phyloP scores from a whole-genome alignment of 1,140 invertebrate genomes.

The Dryas iulia region DNA sequence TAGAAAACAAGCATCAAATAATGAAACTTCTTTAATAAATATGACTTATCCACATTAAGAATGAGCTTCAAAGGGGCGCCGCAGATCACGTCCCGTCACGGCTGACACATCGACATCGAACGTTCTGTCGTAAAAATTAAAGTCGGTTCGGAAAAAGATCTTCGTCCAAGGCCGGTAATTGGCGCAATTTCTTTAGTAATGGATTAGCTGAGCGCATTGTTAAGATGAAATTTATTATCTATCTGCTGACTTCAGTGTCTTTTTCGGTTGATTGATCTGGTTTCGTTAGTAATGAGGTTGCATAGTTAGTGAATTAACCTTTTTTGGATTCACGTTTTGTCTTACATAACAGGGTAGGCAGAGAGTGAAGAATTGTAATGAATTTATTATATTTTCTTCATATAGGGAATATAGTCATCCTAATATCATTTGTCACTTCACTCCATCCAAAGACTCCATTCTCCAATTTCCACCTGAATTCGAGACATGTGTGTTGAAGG shows the following conservation, averaged over 20 bases:
- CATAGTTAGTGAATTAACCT: background rate
- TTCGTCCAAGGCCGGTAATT: conserved; percentile 29
- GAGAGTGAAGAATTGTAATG: no score
- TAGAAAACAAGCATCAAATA: background rate
- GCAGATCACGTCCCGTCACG: conserved; percentile 45
- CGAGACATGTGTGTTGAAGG: no score
- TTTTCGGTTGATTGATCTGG: background rate
- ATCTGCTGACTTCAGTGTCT: conserved; percentile 1
- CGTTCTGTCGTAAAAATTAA: conserved; percentile 55
- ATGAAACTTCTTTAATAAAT: background rate
- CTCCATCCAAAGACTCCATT: no score
- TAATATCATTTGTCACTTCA: no score
- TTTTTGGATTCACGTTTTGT: no score
- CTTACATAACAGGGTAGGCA: no score
- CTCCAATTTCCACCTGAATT: no score
- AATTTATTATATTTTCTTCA: no score
- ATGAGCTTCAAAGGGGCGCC: conserved; percentile 45
- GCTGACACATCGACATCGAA: conserved; percentile 51
- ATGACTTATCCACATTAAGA: background rate
- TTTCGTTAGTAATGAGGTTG: background rate
- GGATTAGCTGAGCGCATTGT: conserved; percentile 22
- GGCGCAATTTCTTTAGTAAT: conserved; percentile 29
- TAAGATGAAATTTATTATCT: conserved; percentile 22
- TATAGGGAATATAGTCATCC: no score
- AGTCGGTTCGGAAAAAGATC: conserved; percentile 38